phyloP scores from a whole-genome alignment of 2,113 vertebrate species.

The Eulacestoma nigropectus region DNA sequence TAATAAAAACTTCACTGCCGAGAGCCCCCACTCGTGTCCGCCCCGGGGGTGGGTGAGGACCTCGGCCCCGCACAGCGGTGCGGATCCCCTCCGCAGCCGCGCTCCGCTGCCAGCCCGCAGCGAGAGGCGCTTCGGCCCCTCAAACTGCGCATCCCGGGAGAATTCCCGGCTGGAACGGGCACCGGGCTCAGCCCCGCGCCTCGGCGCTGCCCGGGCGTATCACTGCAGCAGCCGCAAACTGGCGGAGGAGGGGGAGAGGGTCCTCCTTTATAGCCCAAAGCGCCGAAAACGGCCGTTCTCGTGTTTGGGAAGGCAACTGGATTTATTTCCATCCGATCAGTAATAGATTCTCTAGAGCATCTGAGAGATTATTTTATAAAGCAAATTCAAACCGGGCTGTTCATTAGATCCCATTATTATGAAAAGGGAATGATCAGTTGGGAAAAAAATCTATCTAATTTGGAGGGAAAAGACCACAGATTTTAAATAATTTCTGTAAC shows the following conservation, averaged over 20 bases:
- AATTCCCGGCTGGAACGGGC: not conserved
- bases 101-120: no score
- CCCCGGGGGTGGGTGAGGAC: not conserved
- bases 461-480: not conserved
- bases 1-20: not conserved
- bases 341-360: slow-evolving; percentile 42
- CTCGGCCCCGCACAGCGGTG: not conserved
- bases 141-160: not conserved
- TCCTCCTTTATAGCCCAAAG: accelerated
- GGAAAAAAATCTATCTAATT: slow-evolving; percentile 20
- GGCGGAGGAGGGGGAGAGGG: not conserved
- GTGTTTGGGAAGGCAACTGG: not conserved
- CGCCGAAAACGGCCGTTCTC: not conserved
- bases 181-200: not conserved
- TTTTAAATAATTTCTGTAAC: slow-evolving; percentile 49
- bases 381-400: slow-evolving; percentile 38
- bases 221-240: accelerated
- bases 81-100: not conserved
- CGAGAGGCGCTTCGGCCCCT: no score
- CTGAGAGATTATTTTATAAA: slow-evolving; percentile 43
- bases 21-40: not conserved
- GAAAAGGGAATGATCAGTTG: slow-evolving; percentile 30
- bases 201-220: not conserved
- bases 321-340: slow-evolving; percentile 2
- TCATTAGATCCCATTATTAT: slow-evolving; percentile 47